Evolutionary conservation across 2,888 invertebrate species (phyloP), one percentile per base, ranked within the genome.

Genomic region (Anorthoa munda): DNA sequence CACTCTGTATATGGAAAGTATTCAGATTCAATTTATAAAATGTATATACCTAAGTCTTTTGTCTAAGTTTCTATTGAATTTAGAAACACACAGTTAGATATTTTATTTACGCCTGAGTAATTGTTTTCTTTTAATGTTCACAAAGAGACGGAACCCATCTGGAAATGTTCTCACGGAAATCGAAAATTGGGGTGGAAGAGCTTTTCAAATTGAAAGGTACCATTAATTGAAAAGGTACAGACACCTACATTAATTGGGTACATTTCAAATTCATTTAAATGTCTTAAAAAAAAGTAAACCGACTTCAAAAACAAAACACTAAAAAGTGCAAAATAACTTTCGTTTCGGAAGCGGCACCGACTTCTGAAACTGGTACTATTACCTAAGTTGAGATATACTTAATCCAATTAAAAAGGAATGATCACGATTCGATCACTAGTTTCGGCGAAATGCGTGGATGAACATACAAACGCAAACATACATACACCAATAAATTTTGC

Each of bases 121-220:
- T 65, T 60, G 26, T 68, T 72, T 82, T 70, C 21, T 68, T 68
- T 18, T 21, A 60, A 70, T 48, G 60, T 73, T 83, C 71, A 55
- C 21, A 46, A 58, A 72, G 18, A 82, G 61, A 64, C 13, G 50
- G 15, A 56, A 9, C 12, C 21, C 72, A 68, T 68, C 70, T 75
- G 77, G 21, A 46, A 60, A 53, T 71, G 60, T 84, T 83, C 83
- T 59, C 78, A 85, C 83, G 63, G 21, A n/a, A 72, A 66, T 17
- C 17, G 18, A 31, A 45, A 55, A 59, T 75, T 39, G 53, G 12
- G n/a, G 23, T 17, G 45, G 13, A 63, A 66, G 23, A 60, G 66
- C 59, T 71, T 80, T 64, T 45, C 53, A 58, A 53, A 23, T 75
- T 65, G 69, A 75, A 51, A 56, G 55, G 50, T 66, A 56, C n/a